Conservation (phyloP, 1,140 invertebrate species). For the Drosophila auraria region DNA sequence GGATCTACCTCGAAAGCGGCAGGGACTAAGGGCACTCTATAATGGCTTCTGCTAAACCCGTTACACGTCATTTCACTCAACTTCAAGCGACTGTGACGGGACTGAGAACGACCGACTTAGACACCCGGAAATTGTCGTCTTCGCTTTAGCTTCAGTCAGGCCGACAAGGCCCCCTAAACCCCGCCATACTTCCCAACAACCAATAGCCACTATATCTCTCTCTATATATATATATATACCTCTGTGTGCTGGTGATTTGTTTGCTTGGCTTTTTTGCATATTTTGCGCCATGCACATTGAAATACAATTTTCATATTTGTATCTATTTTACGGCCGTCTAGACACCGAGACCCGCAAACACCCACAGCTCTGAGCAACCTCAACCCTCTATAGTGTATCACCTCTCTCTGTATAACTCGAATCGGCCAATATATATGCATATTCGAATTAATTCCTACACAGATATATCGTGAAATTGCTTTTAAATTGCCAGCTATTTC, state of each 20-base stretch:
- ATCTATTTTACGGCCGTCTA: constrained; percentile 40
- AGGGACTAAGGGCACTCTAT: constrained; percentile 10
- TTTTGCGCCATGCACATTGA: constrained; percentile 35
- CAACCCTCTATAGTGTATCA: constrained; percentile 5
- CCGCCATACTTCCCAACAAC: not conserved
- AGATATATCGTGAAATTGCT: constrained; percentile 18
- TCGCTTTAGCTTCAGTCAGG: constrained; percentile 37
- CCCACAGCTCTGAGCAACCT: constrained; percentile 21
- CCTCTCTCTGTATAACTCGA: constrained; percentile 17
- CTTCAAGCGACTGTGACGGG: constrained; percentile 56
- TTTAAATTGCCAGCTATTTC: constrained; percentile 36
- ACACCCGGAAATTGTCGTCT: constrained; percentile 77
- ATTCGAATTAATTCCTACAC: constrained; percentile 23
- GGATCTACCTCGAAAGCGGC: constrained; percentile 16
- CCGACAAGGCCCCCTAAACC: constrained; percentile 2
- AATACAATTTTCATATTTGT: constrained; percentile 46
- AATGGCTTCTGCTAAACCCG: constrained; percentile 25
- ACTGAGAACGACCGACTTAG: constrained; percentile 64
- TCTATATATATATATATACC: constrained; percentile 9
- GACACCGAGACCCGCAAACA: constrained; percentile 29
- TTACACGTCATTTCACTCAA: constrained; percentile 63
- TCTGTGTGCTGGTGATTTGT: constrained; percentile 24
- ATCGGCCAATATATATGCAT: not conserved
- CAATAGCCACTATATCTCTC: constrained; percentile 27
- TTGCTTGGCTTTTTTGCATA: constrained; percentile 30